phyloP scores from a whole-genome alignment of 2,888 invertebrate species.

The Apamea crenata region DNA sequence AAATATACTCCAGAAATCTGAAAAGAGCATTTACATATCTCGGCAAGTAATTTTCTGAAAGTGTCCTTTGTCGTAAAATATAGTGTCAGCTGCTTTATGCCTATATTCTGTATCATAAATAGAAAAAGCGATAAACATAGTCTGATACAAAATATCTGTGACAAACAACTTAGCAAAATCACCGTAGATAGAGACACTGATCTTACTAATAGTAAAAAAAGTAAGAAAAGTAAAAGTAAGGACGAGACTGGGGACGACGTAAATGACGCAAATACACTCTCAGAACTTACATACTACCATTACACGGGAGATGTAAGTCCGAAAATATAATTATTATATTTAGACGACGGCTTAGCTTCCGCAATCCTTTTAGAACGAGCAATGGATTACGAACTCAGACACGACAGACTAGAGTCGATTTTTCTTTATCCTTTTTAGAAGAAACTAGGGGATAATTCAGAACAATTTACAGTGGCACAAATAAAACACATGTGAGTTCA shows the following conservation, averaged over 20 bases:
- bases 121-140: constrained; percentile 42
- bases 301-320: constrained; percentile 70
- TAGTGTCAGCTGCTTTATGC: constrained; percentile 28
- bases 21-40: constrained; percentile 45
- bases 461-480: constrained; percentile 73
- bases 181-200: constrained; percentile 35
- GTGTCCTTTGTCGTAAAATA: constrained; percentile 49
- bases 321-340: constrained; percentile 78
- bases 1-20: constrained; percentile 42
- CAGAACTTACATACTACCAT: constrained; percentile 68
- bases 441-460: constrained; percentile 66
- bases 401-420: constrained; percentile 59
- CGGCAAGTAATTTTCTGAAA: constrained; percentile 48
- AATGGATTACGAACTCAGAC: constrained; percentile 61
- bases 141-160: constrained; percentile 39
- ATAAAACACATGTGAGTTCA: constrained; percentile 73
- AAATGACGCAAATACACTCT: constrained; percentile 68
- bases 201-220: constrained; percentile 47
- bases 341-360: constrained; percentile 77
- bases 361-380: constrained; percentile 70
- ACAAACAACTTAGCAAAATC: constrained; percentile 58
- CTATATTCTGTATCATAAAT: constrained; percentile 25
- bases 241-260: constrained; percentile 42
- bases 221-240: constrained; percentile 31
- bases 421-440: constrained; percentile 48